phyloP scores from a whole-genome alignment of 2,888 invertebrate genomes.

The Epiperipatus broadwayi region DNA sequence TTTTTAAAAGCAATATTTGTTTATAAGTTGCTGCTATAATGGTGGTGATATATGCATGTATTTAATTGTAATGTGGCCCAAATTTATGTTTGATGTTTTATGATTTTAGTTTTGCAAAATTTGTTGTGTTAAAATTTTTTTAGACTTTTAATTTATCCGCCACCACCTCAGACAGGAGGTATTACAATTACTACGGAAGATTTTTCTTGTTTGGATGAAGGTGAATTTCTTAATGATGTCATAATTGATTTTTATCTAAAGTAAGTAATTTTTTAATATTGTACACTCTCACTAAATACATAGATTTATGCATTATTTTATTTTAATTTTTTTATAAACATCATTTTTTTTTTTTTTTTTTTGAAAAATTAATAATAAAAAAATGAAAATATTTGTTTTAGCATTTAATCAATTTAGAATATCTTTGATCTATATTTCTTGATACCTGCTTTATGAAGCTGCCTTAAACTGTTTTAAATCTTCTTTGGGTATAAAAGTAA shows the following conservation, averaged over 20 bases:
- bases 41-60: no score
- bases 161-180: conserved; percentile 63
- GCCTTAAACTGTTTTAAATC: no score
- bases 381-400: neutral
- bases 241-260: conserved; percentile 94
- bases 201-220: conserved; percentile 68
- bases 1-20: no score
- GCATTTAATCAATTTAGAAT: no score
- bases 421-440: no score
- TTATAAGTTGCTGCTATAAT: no score
- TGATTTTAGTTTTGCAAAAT: no score
- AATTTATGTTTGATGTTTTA: no score
- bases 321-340: conserved; percentile 1
- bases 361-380: neutral
- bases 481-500: no score
- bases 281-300: neutral
- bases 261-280: conserved; percentile 26
- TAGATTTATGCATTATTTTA: neutral
- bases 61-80: no score
- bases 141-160: conserved; percentile 56
- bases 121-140: no score
- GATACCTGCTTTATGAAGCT: no score
- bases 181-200: conserved; percentile 84
- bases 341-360: conserved; percentile 13
- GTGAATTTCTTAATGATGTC: conserved; percentile 88